Evolutionary conservation across 2,888 invertebrate genomes (phyloP), one percentile per base, ranked within the genome.

Genomic region (Lochmaea crataegi): DNA sequence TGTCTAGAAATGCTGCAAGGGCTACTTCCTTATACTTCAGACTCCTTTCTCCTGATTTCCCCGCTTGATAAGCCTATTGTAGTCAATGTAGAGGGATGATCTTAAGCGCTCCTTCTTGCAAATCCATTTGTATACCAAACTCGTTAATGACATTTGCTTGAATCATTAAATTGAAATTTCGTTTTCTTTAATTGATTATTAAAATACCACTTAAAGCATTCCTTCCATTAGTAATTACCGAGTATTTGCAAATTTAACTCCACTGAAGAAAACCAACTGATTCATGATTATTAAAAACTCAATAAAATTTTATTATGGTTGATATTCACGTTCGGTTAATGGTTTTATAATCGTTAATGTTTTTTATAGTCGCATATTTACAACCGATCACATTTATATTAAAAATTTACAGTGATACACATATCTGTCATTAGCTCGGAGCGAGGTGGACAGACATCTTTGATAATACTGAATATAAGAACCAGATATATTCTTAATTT

Each of bases 391-490:
- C 18, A 53, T 53, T 53, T 53, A 18, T 53, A 53, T 16, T 53
- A 53, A 53, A 53, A 53, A 53, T 53, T 53, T 53, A 16, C 53
- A 18, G 18, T 53, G 53, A 53, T 53, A 53, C 18, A 53, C n/a
- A 53, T 18, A 53, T 53, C 53, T 11, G 53, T 53, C 53, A 16
- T 53, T 53, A 53, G 53, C 53, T 18, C 10, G 10, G 53, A 18
- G 48, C 48, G 48, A 48, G 48, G 48, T 38, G 9, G 32, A 38
- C 48, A n/a, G n/a, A 48, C n/a, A n/a, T 48, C 48, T 48, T 48
- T 48, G 48, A 48, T 48, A 48, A 48, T 14, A 7, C 48, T 48
- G 48, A 48, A 14, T 48, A 5, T 16, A n/a, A 48, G 48, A 48
- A n/a, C 48, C n/a, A 48, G 48, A 16, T 48, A 48, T 48, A n/a